Evolutionary conservation across 1,140 invertebrate species (phyloP).

Genomic region (Nasonia longicornis): DNA sequence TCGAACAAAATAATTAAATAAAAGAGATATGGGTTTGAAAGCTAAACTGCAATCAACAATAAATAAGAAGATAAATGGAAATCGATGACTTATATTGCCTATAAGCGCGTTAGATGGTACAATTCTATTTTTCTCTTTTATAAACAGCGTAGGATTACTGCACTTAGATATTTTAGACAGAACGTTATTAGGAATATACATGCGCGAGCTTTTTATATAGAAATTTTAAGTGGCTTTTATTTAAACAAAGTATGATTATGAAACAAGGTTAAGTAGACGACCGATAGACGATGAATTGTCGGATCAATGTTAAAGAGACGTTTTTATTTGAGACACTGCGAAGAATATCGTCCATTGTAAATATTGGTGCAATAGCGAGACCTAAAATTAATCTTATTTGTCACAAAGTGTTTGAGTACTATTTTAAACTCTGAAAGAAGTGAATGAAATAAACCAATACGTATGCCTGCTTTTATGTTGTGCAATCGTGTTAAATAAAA

Average conservation of each 20-base stretch:
- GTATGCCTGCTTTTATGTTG: slow-evolving; percentile 46
- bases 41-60: slow-evolving; percentile 29
- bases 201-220: slow-evolving; percentile 56
- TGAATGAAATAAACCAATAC: slow-evolving; percentile 22
- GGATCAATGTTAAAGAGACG: slow-evolving; percentile 50
- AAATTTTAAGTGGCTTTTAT: slow-evolving; percentile 60
- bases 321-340: slow-evolving; percentile 51
- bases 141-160: slow-evolving; percentile 49
- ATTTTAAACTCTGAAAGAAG: slow-evolving; percentile 47
- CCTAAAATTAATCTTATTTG: slow-evolving; percentile 60
- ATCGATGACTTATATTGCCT: slow-evolving; percentile 42
- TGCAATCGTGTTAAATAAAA: slow-evolving; percentile 43
- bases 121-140: slow-evolving; percentile 57
- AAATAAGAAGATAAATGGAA: slow-evolving; percentile 28
- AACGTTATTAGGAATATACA: slow-evolving; percentile 48
- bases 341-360: slow-evolving; percentile 65
- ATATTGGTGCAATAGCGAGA: slow-evolving; percentile 64
- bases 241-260: slow-evolving; percentile 46
- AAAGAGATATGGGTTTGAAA: slow-evolving; percentile 42
- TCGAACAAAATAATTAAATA: slow-evolving; percentile 41
- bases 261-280: slow-evolving; percentile 31
- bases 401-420: slow-evolving; percentile 50
- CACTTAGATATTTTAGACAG: slow-evolving; percentile 53
- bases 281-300: slow-evolving; percentile 45
- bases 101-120: slow-evolving; percentile 46